These are phyloP conservation scores for Dendroctonus valens DNA, from an alignment of 1,140 invertebrate genomes.

Conservation along the genomic window DNA sequence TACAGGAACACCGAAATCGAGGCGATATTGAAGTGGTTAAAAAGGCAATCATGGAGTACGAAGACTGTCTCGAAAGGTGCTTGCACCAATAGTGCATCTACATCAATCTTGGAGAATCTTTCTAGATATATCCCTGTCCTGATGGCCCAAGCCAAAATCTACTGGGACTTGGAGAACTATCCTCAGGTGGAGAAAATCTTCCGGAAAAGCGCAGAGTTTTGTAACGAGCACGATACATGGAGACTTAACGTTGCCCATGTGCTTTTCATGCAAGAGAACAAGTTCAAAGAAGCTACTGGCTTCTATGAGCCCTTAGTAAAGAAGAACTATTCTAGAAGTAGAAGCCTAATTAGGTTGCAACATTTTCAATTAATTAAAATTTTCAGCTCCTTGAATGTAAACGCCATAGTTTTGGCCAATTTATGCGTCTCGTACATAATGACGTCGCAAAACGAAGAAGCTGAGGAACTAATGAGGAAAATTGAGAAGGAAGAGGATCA, in stretches of 20 bases:
- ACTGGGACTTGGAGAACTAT: conserved; percentile 98
- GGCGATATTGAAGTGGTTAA: conserved; percentile 88
- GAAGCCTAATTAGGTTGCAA: background rate
- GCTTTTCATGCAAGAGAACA: conserved; percentile 98
- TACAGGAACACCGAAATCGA: conserved; percentile 84
- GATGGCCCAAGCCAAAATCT: conserved; percentile 99
- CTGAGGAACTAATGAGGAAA: conserved; percentile 97
- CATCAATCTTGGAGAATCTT: background rate
- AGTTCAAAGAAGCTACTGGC: conserved; percentile 96
- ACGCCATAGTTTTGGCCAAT: conserved; percentile 96
- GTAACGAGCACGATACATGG: conserved; percentile 96
- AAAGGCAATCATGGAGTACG: conserved; percentile 88
- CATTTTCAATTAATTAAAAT: conserved; percentile 1
- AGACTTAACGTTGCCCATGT: conserved; percentile 98
- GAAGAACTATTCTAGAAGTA: conserved; percentile 92
- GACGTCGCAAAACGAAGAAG: conserved; percentile 98
- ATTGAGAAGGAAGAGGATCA: conserved; percentile 98
- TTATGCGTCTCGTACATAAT: conserved; percentile 99
- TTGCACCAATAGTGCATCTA: background rate
- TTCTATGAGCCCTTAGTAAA: conserved; percentile 99
- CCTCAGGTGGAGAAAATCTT: conserved; percentile 92
- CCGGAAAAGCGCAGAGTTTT: conserved; percentile 96
- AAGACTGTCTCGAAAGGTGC: conserved; percentile 76
- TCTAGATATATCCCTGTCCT: conserved; percentile 83
- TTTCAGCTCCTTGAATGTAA: conserved; percentile 85